Percentiles rank a stretch among this genome's conserved stretches.
Conservation (phyloP, 2,797 vertebrate species). For the Smutsia gigantea region DNA sequence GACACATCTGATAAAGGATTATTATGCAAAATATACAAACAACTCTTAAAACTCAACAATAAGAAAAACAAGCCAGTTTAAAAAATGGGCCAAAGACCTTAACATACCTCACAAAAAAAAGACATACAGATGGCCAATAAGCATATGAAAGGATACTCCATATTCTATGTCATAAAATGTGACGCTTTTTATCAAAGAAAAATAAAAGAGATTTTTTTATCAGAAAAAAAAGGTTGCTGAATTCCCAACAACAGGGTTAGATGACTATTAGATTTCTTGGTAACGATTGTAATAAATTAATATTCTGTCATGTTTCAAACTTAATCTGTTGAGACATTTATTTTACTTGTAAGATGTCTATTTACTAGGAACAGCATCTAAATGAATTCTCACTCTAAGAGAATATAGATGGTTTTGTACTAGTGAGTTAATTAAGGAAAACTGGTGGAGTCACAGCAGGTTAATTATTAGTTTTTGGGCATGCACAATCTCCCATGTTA, state of each 20-base stretch:
- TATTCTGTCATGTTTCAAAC: background rate
- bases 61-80: background rate
- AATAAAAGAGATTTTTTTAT: background rate
- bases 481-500: background rate
- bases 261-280: background rate
- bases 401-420: background rate
- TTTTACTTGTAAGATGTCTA: background rate
- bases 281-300: background rate
- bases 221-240: background rate
- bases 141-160: background rate
- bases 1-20: background rate
- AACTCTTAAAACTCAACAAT: background rate
- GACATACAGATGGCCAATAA: background rate
- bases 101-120: background rate
- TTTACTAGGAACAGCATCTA: background rate
- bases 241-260: background rate
- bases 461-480: background rate
- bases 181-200: background rate
- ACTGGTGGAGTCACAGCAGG: background rate
- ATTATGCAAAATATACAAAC: background rate
- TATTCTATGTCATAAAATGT: background rate
- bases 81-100: background rate
- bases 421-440: conserved; percentile 15
- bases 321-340: background rate
- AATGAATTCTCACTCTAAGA: conserved; percentile 1